Base-by-base conservation (phyloP, 2,797 vertebrate species). In the Fratercula arctica region DNA sequence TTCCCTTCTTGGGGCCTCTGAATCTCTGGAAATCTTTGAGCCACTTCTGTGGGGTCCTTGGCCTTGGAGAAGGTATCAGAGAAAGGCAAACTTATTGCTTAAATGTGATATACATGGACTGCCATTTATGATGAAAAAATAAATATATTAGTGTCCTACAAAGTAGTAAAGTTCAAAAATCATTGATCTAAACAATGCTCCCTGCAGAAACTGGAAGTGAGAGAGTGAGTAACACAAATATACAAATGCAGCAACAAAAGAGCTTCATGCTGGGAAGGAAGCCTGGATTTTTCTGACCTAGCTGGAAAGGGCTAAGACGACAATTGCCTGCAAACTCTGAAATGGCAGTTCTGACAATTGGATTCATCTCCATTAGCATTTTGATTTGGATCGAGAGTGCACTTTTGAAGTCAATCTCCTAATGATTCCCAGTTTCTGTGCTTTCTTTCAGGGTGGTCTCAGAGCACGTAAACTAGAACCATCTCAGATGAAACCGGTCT, bases 131-230 rank as follows among this genome's bases (percentile, higher is more conserved):
- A 6, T 41, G 11, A 9, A 75, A 88, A 89, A 66, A 43, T 8
- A 61, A 54, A 72, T 60, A 7, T 35, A 28, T 73, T 29, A 26
- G 16, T 8, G 33, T 50, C 88, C 50, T 85, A n/a, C 41, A 63
- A 85, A 87, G 33, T 11, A 41, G 9, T 23, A 73, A 73, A 20
- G 16, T 45, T 57, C 69, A 53, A 68, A 95, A 67, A 54, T 35
- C 7, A 1, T 50, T 1, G 1, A 24, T 73, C 10, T 41, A 51
- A 89, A 59, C 6, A 0, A 24, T 45, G 10, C 2, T 79, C 1
- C 8, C 33, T 76, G 41, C 25, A 79, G 63, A 66, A 87, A 26
- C 13, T 69, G 46, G 37, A 64, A 53, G 11, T 6, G 4, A 0
- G 3, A 51, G 16, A 21, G 10, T 46, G 33, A 51, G 54, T 41